Base-by-base conservation (phyloP, 1,140 invertebrate species). In the Papilio xuthus region DNA sequence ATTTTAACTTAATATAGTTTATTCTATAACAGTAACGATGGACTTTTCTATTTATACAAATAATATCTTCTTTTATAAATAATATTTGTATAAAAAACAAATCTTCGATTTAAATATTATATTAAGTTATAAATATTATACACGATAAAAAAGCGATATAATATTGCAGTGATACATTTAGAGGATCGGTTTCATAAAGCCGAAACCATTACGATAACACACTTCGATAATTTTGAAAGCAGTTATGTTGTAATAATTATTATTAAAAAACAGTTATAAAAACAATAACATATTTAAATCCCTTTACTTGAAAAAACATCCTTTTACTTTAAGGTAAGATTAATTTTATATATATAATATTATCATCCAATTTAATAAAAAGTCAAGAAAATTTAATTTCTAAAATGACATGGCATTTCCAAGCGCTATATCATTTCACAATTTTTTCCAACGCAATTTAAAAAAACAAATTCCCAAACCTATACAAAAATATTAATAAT, bases 271-370 rank as follows among this genome's bases (percentile, higher is more conserved):
- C 60, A 63, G 23, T 63, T 63, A 32, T 63, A 28, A 63, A 28
- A 32, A 67, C 26, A 67, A 67, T 67, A 67, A 32, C 60, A 67
- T 67, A 67, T 67, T 67, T 67, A 67, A 67, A 32, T 28, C 3
- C 1, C 2, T 67, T 67, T 67, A 60, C 26, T 67, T 28, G 18
- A 50, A 67, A 67, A 67, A 67, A 67, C 60, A 67, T 67, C 23
- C 26, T 67, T 67, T 13, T 26, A 67, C 1, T 28, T 67, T 67
- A 20, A 56, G 9, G n/a, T 56, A 9, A 28, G 23, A 15, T n/a
- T n/a, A n/a, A n/a, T n/a, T n/a, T n/a, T n/a, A n/a, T n/a, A n/a
- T n/a, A n/a, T n/a, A n/a, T n/a, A n/a, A n/a, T n/a, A n/a, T n/a
- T n/a, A n/a, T n/a, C n/a, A n/a, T n/a, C n/a, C n/a, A n/a, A n/a